These are phyloP conservation scores for Latrodectus hesperus DNA, from an alignment of 2,888 invertebrate genomes.

Conservation along the genomic window DNA sequence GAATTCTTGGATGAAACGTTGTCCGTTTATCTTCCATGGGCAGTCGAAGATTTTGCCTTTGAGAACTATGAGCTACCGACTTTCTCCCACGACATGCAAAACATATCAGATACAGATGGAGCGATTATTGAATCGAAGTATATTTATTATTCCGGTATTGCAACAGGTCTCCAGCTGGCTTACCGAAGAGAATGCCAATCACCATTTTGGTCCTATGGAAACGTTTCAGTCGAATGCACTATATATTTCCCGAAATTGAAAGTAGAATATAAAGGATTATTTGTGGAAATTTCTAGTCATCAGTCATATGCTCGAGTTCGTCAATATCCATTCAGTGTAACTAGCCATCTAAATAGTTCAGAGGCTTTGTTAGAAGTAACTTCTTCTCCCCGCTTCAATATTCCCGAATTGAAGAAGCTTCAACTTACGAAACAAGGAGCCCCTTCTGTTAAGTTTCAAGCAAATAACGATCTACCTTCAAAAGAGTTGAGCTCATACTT, in stretches of 20 bases:
- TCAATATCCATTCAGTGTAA: slow-evolving; percentile 15
- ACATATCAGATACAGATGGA: slow-evolving; percentile 28
- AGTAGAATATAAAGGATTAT: slow-evolving; percentile 34
- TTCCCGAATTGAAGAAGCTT: slow-evolving; percentile 20
- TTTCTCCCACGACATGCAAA: slow-evolving; percentile 28
- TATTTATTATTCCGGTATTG: slow-evolving; percentile 32
- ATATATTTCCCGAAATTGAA: slow-evolving; percentile 11
- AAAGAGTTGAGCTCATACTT: slow-evolving; percentile 31
- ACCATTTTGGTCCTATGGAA: slow-evolving; percentile 17
- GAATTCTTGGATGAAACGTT: slow-evolving; percentile 43
- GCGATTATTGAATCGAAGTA: slow-evolving; percentile 4
- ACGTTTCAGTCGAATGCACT: slow-evolving; percentile 19
- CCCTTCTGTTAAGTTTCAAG: background rate
- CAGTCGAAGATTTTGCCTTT: slow-evolving; percentile 20
- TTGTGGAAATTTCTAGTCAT: background rate
- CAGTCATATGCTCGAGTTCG: background rate
- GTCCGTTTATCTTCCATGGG: slow-evolving; percentile 14
- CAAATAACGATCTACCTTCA: background rate
- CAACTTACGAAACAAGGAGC: slow-evolving; percentile 5
- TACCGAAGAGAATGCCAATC: slow-evolving; percentile 27
- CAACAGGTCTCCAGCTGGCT: slow-evolving; percentile 31
- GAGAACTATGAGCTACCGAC: slow-evolving; percentile 35
- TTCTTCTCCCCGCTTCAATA: slow-evolving; percentile 23
- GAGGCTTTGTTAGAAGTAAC: slow-evolving; percentile 21
- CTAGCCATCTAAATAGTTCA: background rate